Evolutionary conservation across 2,797 vertebrate genomes (phyloP).

Genomic region (Schizopygopsis malacanthus): DNA sequence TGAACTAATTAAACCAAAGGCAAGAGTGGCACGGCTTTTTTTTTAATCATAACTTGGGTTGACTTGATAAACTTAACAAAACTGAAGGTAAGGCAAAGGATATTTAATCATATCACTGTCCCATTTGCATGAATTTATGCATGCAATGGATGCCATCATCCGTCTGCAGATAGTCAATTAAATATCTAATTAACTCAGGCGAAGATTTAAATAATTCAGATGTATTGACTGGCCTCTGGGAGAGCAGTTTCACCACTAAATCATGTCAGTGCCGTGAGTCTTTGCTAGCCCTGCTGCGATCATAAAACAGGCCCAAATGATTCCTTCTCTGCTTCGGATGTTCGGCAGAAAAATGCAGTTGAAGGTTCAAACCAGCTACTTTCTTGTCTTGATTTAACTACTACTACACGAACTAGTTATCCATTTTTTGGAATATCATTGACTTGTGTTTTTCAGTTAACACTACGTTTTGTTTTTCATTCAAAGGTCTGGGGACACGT

Average conservation of each 20-base stretch:
- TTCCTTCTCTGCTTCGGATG: neutral
- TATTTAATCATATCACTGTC: constrained; percentile 43
- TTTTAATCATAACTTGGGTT: neutral
- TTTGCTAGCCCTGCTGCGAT: constrained; percentile 6
- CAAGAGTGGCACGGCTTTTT: neutral
- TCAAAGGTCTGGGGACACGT: too few relatives aligned
- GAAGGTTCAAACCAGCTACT: neutral
- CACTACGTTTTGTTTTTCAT: neutral
- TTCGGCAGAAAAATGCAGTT: neutral
- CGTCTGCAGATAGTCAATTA: constrained; percentile 81
- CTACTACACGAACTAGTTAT: too few relatives aligned
- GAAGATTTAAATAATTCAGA: constrained; percentile 81
- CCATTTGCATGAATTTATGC: constrained; percentile 80
- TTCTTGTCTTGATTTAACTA: neutral
- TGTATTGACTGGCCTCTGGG: constrained; percentile 73
- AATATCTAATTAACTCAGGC: constrained; percentile 82
- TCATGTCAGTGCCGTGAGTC: constrained; percentile 63
- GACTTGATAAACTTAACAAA: neutral
- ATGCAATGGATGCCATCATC: constrained; percentile 71
- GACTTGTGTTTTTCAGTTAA: too few relatives aligned
- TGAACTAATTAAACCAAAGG: neutral
- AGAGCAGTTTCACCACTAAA: constrained; percentile 69
- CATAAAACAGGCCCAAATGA: constrained; percentile 34
- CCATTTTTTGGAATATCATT: too few relatives aligned
- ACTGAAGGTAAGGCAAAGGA: neutral